Base-by-base conservation (phyloP, 1,140 invertebrate genomes). In the Drosophila kepulauana region DNA sequence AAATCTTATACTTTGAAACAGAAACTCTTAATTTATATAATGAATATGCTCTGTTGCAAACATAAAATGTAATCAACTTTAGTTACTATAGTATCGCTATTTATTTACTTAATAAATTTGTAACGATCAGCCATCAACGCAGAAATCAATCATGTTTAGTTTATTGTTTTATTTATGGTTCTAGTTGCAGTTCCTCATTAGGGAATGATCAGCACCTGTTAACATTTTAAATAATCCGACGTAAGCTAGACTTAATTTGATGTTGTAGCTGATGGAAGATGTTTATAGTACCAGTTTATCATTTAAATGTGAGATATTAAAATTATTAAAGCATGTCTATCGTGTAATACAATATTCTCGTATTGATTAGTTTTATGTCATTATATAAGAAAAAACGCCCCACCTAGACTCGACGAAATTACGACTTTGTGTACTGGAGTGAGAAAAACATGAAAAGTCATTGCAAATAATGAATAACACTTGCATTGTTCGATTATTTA, bases 401-500 rank as follows among this genome's bases (percentile, higher is more conserved):
- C 25, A 62, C 52, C 56, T 46, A 56, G 33, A 20, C 43, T 13
- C 10, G 13, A 46, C 10, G 35, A 16, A 43, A 20, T 43, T 20
- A 43, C 35, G 33, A 62, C 25, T 33, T 30, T 41, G 48, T 25
- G 48, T 8, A 33, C 5, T 11, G 5, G 57, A 70, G 52, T 81
- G 5, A 10, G 35, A 62, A 48, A 66, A 84, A 81, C 64, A 57
- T 87, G 66, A 86, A 67, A 75, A 88, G 82, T 86, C 82, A 82
- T 88, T 74, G 79, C 13, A 78, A 63, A 79, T 86, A 86, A 86
- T 86, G 79, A 86, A 88, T 69, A 79, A 77, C 28, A 79, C 73
- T 66, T 61, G 10, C 63, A 76, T 71, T 64, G 62, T 71, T 77
- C 59, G 58, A 52, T 67, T 35, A 45, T 45, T 16, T 28, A 74